These are phyloP conservation scores for Trichosurus vulpecula DNA, from an alignment of 2,797 vertebrate genomes.

Conservation along the genomic window DNA sequence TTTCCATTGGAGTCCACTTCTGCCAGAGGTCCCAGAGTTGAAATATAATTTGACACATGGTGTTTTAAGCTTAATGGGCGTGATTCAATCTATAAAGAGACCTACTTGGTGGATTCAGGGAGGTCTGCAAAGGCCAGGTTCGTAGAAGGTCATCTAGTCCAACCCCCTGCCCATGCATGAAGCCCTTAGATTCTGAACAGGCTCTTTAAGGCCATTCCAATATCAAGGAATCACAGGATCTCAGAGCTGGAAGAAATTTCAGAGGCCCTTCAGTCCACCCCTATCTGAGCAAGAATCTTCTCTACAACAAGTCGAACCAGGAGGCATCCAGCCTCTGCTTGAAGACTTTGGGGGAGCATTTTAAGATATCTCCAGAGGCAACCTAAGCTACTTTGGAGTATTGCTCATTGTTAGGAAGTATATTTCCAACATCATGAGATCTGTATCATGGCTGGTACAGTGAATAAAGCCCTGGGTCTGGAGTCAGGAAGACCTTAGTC, in stretches of 20 bases:
- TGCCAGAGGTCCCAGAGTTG: neutral
- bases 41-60: neutral
- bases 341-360: neutral
- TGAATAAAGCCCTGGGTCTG: neutral
- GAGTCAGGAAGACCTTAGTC: neutral
- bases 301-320: neutral
- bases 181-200: neutral
- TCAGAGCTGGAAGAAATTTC: neutral
- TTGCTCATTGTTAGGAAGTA: neutral
- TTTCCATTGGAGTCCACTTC: neutral
- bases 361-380: neutral
- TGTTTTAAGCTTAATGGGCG: neutral
- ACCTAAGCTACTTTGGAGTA: neutral
- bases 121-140: neutral
- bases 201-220: neutral
- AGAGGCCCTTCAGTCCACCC: neutral
- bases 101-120: neutral
- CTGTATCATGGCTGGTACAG: neutral
- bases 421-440: neutral
- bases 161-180: neutral
- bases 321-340: neutral
- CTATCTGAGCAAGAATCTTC: neutral
- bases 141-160: neutral
- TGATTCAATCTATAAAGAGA: neutral
- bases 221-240: neutral